These are phyloP conservation scores for Bimastos eiseni DNA, from an alignment of 2,888 invertebrate species.

Conservation along the genomic window DNA sequence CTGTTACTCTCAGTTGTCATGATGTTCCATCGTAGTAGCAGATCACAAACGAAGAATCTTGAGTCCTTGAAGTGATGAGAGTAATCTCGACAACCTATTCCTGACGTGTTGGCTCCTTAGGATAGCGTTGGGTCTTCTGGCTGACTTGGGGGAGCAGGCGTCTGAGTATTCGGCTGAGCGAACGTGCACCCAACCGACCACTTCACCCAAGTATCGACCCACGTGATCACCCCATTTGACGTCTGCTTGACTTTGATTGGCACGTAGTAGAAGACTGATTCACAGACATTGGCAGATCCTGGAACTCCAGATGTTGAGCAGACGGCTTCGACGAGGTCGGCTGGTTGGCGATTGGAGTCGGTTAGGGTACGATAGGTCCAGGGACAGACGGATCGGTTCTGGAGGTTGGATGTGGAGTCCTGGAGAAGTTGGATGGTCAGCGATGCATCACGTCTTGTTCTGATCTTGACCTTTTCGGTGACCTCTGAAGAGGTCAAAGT, in stretches of 20 bases:
- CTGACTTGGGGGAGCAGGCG: not conserved
- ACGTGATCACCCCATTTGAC: not conserved
- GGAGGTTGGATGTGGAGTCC: not conserved
- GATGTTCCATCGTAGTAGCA: not conserved
- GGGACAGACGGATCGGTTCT: slow-evolving; percentile 8
- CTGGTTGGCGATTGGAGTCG: slow-evolving; percentile 15
- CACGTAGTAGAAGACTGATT: not conserved
- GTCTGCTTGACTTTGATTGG: not conserved
- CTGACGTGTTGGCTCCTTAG: not conserved
- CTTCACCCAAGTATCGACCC: not conserved
- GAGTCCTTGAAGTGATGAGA: not conserved
- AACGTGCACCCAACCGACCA: slow-evolving; percentile 14
- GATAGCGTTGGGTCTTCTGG: not conserved
- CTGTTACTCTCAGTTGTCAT: not conserved
- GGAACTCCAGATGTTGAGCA: not conserved
- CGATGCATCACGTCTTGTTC: not conserved
- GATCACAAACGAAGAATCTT: not conserved
- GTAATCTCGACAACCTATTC: not conserved
- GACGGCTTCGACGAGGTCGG: not conserved
- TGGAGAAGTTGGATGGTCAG: not conserved
- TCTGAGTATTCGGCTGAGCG: not conserved
- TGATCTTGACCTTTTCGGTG: not conserved
- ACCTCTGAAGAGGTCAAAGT: not conserved
- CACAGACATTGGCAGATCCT: not conserved
- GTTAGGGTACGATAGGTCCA: not conserved